These are phyloP conservation scores for Drosophila pseudoobscura DNA, from an alignment of 1,140 invertebrate species.

Conservation along the genomic window DNA sequence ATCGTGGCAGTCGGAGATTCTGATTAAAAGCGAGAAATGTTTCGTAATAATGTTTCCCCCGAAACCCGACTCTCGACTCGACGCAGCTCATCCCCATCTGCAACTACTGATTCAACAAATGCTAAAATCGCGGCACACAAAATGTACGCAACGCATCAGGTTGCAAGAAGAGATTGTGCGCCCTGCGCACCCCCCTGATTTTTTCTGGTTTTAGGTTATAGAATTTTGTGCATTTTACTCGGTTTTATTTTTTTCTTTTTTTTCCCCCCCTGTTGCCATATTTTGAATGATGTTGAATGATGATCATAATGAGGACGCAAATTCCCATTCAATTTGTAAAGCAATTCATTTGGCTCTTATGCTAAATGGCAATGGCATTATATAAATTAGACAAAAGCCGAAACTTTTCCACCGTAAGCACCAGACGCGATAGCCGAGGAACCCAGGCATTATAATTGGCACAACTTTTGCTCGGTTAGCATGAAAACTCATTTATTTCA, in stretches of 20 bases:
- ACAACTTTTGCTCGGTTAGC: conserved; percentile 48
- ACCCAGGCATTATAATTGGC: conserved; percentile 44
- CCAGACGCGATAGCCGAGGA: conserved; percentile 6
- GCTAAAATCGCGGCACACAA: conserved; percentile 28
- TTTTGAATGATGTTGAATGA: conserved; percentile 44
- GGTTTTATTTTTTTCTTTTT: too few species aligned
- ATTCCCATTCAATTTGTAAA: conserved; percentile 51
- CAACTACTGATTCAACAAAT: conserved; percentile 28
- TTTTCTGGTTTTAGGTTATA: neutral
- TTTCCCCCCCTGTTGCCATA: neutral
- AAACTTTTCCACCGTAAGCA: conserved; percentile 27
- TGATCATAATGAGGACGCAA: conserved; percentile 22
- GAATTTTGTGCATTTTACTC: conserved; percentile 13
- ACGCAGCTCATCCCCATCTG: too few species aligned
- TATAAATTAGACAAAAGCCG: conserved; percentile 47
- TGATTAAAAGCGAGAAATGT: conserved; percentile 74
- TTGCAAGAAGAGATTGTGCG: conserved; percentile 4
- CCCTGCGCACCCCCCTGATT: conserved; percentile 2
- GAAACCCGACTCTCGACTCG: neutral
- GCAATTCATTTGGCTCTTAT: conserved; percentile 51
- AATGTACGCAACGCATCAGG: conserved; percentile 20
- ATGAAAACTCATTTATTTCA: conserved; percentile 62
- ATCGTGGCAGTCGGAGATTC: conserved; percentile 58
- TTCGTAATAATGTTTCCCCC: conserved; percentile 36
- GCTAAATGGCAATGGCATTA: conserved; percentile 55